Conservation (phyloP, 2,113 vertebrate genomes). For the Carlito syrichta region DNA sequence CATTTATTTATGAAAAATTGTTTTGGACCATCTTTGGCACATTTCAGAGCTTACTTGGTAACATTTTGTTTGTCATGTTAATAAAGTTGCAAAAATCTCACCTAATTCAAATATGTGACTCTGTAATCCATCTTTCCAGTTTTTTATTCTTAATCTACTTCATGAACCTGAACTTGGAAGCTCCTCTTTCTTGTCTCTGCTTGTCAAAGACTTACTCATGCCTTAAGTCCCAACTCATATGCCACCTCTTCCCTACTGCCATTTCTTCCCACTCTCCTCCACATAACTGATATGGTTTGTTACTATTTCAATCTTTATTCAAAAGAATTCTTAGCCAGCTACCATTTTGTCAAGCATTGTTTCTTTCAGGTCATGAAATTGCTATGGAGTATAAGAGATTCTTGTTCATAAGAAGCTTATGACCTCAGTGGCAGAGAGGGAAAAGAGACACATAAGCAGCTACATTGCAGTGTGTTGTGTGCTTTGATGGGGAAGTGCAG, state of each 20-base stretch:
- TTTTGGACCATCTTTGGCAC: not conserved
- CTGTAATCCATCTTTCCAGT: not conserved
- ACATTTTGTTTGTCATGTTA: not conserved
- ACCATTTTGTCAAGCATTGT: not conserved
- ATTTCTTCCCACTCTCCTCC: not conserved
- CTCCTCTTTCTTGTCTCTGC: not conserved
- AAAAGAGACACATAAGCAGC: not conserved
- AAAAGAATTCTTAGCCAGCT: not conserved
- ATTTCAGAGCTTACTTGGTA: constrained; percentile 12
- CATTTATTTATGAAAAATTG: constrained; percentile 1
- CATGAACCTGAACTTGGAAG: not conserved
- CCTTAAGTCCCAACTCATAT: not conserved
- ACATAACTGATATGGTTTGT: not conserved
- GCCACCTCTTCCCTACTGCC: not conserved
- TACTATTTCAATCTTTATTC: not conserved
- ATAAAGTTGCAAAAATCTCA: not conserved
- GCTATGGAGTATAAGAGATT: not conserved
- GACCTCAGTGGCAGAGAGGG: not conserved
- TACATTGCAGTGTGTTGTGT: not conserved
- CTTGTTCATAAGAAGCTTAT: not conserved
- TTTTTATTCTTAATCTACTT: not conserved
- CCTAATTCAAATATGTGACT: not conserved
- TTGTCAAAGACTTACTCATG: not conserved
- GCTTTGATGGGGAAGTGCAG: not conserved
- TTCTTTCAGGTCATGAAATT: not conserved